These are phyloP conservation scores for Triplophysa bombifrons DNA, from an alignment of 2,797 vertebrate genomes.

Conservation along the genomic window DNA sequence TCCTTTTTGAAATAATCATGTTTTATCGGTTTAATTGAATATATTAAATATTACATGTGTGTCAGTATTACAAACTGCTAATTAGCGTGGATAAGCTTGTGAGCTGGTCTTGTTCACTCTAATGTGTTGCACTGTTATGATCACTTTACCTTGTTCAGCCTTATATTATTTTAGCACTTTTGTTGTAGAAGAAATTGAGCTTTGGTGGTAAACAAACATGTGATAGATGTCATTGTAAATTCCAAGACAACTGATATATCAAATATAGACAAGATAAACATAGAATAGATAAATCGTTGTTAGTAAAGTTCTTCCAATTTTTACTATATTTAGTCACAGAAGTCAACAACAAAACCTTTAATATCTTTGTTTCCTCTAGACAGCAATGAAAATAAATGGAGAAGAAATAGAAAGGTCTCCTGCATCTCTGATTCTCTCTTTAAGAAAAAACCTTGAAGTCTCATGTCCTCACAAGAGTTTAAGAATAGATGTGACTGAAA, in stretches of 20 bases:
- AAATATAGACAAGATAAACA: neutral
- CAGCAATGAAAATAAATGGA: no score
- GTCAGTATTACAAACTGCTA: neutral
- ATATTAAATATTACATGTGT: neutral
- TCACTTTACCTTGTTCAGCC: neutral
- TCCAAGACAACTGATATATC: neutral
- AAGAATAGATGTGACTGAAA: no score
- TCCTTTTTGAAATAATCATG: slow-evolving; percentile 20
- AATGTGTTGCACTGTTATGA: neutral
- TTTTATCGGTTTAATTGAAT: slow-evolving; percentile 29
- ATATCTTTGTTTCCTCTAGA: no score
- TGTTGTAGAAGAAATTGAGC: neutral
- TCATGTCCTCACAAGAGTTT: no score
- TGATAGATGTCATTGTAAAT: neutral
- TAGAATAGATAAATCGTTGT: neutral
- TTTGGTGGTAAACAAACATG: neutral
- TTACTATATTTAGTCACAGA: no score
- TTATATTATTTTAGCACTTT: neutral
- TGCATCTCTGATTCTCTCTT: no score
- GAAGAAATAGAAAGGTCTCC: no score
- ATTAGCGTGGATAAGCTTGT: neutral
- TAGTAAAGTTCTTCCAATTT: no score
- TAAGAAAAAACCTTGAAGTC: no score
- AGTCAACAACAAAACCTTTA: neutral
- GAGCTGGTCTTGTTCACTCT: neutral